Base-by-base conservation (phyloP, 2,797 vertebrate genomes). In the Cephalopachus bancanus region DNA sequence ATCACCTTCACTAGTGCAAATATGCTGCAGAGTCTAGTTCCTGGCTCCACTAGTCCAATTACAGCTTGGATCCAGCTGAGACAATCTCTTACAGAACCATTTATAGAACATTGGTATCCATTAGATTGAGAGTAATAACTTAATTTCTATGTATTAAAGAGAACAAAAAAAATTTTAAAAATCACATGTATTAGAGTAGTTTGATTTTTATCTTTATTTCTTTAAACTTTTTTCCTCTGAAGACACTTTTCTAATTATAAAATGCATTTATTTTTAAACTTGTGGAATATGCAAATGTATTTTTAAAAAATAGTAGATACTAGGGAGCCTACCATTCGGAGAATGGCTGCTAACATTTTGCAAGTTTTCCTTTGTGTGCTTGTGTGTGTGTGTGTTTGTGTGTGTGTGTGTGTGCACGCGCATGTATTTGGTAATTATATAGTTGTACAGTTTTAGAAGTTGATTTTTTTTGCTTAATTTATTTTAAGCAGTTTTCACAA, bases 121-220 rank as follows among this genome's bases (percentile, higher is more conserved):
- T 95, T 94, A 92, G 6, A 84, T 19, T 83, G 20, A 87, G 33
- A 75, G n/a, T 78, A 78, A 75, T 75, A 83, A 93, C 79, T 17
- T 91, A 90, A 71, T 96, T 84, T 94, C 10, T 59, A 80, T 57
- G 16, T 37, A 51, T 80, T 81, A 93, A 91, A 62, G 30, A 79
- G 5, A 64, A 10, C 49, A 60, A 60, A 60, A 44, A 80, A 37
- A 24, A 78, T n/a, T n/a, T n/a, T n/a, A n/a, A n/a, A 14, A 62
- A 81, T 80, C 15, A 74, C 20, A 74, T 86, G 6, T 44, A 30
- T 60, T 20, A 71, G 91, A 72, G 24, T 60, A 78, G 10, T 78
- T 93, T 90, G 1, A 74, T 67, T 89, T 85, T 80, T 76, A 80
- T 62, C 10, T 90, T 0, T 69, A 72, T 90, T 74, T 81, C 30